Percentiles rank a stretch among this genome's conserved stretches.
Conservation (phyloP, 2,888 invertebrate genomes). For the Amiota minor region DNA sequence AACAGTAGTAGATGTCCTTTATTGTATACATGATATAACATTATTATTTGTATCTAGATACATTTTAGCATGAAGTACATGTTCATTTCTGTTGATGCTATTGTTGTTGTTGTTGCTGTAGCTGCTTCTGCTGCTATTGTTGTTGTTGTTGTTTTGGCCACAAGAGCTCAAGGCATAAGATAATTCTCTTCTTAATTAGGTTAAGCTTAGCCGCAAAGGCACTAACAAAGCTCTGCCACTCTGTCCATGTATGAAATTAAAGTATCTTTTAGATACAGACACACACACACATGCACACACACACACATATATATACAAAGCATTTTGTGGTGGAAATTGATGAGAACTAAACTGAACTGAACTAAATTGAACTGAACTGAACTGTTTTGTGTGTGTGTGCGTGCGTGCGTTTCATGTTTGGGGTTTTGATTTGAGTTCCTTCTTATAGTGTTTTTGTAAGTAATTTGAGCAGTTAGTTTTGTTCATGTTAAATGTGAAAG, state of each 20-base stretch:
- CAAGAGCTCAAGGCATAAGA: constrained; percentile 8
- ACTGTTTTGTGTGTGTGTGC: not conserved
- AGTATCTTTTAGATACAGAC: not conserved
- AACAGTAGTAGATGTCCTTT: not conserved
- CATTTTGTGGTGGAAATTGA: not conserved
- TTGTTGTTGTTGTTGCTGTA: too few species aligned
- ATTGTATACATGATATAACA: too few species aligned
- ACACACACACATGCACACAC: constrained; percentile 17
- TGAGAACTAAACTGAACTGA: not conserved
- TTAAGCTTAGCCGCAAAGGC: constrained; percentile 24
- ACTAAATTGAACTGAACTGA: not conserved
- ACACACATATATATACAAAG: constrained; percentile 11
- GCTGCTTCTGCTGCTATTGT: too few species aligned
- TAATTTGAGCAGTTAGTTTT: too few species aligned
- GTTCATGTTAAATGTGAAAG: too few species aligned
- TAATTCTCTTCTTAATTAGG: constrained; percentile 28
- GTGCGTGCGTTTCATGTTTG: not conserved
- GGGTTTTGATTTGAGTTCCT: too few species aligned
- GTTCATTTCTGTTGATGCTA: too few species aligned
- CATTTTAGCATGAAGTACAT: too few species aligned
- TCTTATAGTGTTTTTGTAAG: too few species aligned
- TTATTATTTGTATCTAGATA: too few species aligned
- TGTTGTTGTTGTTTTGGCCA: not conserved
- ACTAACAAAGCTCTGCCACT: constrained; percentile 7
- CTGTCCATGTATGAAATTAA: not conserved